These are phyloP conservation scores for Sprattus sprattus DNA, from an alignment of 2,113 vertebrate species.

Conservation along the genomic window DNA sequence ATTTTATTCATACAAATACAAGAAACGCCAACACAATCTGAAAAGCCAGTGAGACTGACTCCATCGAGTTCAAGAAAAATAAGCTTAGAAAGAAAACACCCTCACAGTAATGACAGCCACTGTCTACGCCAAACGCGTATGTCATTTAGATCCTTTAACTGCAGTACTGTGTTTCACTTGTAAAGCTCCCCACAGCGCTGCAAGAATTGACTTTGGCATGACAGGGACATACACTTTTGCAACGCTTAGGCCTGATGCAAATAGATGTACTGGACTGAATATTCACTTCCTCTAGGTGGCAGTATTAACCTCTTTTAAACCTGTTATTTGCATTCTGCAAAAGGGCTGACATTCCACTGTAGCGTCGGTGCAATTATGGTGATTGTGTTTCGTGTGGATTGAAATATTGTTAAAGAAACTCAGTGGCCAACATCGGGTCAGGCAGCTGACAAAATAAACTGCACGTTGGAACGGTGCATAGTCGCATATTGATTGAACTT, in stretches of 20 bases:
- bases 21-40: not conserved
- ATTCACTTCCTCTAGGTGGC: not conserved
- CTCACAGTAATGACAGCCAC: not conserved
- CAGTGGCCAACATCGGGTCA: slow-evolving; percentile 36
- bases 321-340: not conserved
- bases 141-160: slow-evolving; percentile 11
- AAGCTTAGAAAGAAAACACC: not conserved
- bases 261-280: not conserved
- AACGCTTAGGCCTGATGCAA: not conserved
- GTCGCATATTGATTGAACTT: slow-evolving; percentile 48
- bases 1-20: not conserved
- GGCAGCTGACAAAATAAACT: slow-evolving; percentile 57
- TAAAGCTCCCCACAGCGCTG: not conserved
- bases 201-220: slow-evolving; percentile 18
- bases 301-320: slow-evolving; percentile 7
- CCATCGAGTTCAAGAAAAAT: not conserved
- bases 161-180: not conserved
- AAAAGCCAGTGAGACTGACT: not conserved
- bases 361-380: slow-evolving; percentile 5
- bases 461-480: slow-evolving; percentile 33
- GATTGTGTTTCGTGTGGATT: slow-evolving; percentile 27
- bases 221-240: not conserved
- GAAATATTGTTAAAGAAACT: slow-evolving; percentile 33
- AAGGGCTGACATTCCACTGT: not conserved
- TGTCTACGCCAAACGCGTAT: not conserved